phyloP scores from a whole-genome alignment of 2,113 vertebrate species.

The Himantopus leucocephalus region DNA sequence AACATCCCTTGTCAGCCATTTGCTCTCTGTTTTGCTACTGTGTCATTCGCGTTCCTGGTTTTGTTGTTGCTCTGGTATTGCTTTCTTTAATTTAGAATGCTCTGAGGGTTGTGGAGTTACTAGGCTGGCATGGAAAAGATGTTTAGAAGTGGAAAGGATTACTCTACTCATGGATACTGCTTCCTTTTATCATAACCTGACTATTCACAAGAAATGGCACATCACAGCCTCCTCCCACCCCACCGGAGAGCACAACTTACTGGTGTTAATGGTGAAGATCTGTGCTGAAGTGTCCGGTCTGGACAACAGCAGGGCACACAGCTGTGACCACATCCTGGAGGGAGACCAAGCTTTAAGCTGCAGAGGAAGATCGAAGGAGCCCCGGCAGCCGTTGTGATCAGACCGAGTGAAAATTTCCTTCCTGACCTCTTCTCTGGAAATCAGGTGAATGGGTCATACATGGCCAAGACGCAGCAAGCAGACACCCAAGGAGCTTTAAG shows the following conservation, averaged over 20 bases:
- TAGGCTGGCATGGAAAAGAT: neutral
- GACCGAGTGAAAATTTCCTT: neutral
- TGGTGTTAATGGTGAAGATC: neutral
- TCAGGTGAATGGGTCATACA: neutral
- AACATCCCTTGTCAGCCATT: slow-evolving; percentile 27
- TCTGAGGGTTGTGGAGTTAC: neutral
- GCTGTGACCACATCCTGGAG: neutral
- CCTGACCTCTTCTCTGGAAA: neutral
- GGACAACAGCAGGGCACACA: neutral
- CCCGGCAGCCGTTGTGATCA: neutral
- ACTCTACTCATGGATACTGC: neutral
- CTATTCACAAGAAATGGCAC: neutral
- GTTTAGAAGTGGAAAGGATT: neutral
- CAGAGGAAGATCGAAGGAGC: neutral
- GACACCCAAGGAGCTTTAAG: neutral
- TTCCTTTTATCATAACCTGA: neutral
- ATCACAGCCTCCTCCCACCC: neutral
- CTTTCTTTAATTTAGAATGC: neutral
- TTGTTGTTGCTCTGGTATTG: neutral
- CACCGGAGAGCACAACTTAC: neutral
- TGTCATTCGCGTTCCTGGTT: neutral
- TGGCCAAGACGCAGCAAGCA: neutral
- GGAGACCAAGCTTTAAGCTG: neutral
- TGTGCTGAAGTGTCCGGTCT: accelerated
- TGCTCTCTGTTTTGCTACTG: neutral